Conservation (phyloP, 2,113 vertebrate species). For the Rhipidura dahli region DNA sequence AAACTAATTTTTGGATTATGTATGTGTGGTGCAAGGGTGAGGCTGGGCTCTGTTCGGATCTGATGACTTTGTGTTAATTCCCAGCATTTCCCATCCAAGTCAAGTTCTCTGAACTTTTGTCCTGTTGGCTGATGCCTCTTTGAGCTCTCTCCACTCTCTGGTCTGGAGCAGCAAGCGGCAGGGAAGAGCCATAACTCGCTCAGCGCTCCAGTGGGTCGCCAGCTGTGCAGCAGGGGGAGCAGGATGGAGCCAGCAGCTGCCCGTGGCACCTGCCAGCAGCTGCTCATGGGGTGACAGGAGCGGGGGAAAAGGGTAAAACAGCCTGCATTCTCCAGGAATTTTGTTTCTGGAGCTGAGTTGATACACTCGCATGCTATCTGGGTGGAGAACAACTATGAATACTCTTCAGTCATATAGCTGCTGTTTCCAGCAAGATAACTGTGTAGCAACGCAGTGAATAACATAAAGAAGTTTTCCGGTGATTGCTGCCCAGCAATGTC, state of each 20-base stretch:
- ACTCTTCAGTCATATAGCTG: background rate
- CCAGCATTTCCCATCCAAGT: background rate
- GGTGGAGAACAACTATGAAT: background rate
- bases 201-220: accelerated
- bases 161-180: background rate
- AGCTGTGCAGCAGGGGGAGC: accelerated
- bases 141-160: background rate
- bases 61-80: background rate
- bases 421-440: background rate
- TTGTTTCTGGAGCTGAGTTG: background rate
- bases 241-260: accelerated
- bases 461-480: background rate
- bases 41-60: background rate
- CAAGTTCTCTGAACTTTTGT: background rate
- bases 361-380: background rate
- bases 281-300: accelerated
- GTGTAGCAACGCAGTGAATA: background rate
- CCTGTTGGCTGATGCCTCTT: background rate
- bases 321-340: background rate
- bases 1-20: background rate
- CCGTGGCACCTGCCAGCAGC: background rate
- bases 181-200: accelerated
- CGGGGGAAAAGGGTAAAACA: background rate
- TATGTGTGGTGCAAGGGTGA: background rate
- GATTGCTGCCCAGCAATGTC: background rate